Conservation (phyloP, 2,888 invertebrate genomes). For the Candidula unifasciata region DNA sequence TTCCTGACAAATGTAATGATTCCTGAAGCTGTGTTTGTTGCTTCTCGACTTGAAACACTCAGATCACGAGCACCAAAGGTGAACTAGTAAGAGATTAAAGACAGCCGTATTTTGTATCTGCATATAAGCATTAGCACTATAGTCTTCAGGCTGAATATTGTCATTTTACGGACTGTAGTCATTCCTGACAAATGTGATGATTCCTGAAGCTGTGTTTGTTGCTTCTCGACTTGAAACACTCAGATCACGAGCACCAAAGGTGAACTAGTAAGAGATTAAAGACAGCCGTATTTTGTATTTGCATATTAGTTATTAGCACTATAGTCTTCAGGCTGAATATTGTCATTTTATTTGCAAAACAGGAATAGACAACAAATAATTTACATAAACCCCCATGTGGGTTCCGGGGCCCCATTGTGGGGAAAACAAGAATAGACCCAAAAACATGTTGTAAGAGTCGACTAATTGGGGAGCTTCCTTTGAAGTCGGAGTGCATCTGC, state of each 20-base stretch:
- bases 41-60: conserved; percentile 53
- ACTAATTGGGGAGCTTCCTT: too few relatives aligned
- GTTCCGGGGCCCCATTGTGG: too few relatives aligned
- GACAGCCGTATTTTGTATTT: background rate
- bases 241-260: conserved; percentile 56
- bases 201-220: conserved; percentile 59
- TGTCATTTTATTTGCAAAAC: too few relatives aligned
- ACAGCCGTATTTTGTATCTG: background rate
- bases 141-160: too few relatives aligned
- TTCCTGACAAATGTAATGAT: conserved; percentile 67
- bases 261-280: conserved; percentile 49
- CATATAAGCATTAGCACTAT: background rate
- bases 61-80: conserved; percentile 56
- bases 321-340: too few relatives aligned
- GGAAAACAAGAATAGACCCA: too few relatives aligned
- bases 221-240: conserved; percentile 54
- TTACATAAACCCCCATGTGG: too few relatives aligned
- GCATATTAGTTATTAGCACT: background rate
- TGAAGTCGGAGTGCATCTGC: too few relatives aligned
- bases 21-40: conserved; percentile 59
- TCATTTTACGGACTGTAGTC: conserved; percentile 62
- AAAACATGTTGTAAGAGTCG: too few relatives aligned
- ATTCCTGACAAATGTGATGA: conserved; percentile 67
- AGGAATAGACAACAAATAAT: too few relatives aligned
- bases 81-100: conserved; percentile 49